Percentiles rank a stretch among this genome's conserved stretches.
Conservation (phyloP, 2,797 vertebrate genomes). For the Tokudaia muenninki region DNA sequence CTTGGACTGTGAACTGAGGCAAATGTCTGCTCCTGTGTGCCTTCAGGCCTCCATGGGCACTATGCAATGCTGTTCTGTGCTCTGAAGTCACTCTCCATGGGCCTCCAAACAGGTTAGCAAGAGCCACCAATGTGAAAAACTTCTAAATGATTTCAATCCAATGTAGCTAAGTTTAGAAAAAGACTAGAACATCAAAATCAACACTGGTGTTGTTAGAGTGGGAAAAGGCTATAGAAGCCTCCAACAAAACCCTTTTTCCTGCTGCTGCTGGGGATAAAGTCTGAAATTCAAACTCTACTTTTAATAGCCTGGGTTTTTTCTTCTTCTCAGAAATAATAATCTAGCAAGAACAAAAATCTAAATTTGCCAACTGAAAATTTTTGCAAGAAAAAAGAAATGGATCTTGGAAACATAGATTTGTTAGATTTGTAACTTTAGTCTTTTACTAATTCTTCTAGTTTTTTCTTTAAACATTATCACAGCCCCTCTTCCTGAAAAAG, state of each 20-base stretch:
- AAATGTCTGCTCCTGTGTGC: neutral
- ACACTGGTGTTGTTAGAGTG: neutral
- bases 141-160: neutral
- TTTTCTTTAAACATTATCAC: slow-evolving; percentile 23
- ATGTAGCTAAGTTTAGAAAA: neutral
- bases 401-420: slow-evolving; percentile 13
- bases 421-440: neutral
- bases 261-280: neutral
- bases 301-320: neutral
- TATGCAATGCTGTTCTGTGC: neutral
- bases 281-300: slow-evolving; percentile 49
- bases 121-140: slow-evolving; percentile 8
- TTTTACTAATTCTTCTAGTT: neutral
- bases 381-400: neutral
- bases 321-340: neutral
- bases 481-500: slow-evolving; percentile 19
- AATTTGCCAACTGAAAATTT: slow-evolving; percentile 24
- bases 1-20: neutral
- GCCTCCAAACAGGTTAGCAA: neutral
- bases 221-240: neutral
- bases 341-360: neutral
- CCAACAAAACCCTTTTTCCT: neutral
- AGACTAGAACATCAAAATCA: neutral
- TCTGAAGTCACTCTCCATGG: neutral
- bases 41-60: neutral